A percentile compares a stretch with the other conserved stretches of the same genome.
phyloP scores from a whole-genome alignment of 2,888 invertebrate species.

The Leptinotarsa juncta region DNA sequence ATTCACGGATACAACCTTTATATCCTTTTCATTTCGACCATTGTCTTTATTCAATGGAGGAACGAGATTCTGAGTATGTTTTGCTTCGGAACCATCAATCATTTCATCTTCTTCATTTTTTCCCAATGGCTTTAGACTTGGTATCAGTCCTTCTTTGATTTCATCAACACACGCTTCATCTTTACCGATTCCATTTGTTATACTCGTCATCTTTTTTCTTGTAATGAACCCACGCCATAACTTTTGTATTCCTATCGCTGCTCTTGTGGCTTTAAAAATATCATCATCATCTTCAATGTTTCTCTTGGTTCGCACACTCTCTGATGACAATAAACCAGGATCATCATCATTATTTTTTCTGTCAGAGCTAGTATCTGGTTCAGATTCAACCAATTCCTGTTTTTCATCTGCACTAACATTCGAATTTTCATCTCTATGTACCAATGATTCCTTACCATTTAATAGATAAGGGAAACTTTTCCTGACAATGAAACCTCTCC shows the following conservation, averaged over 20 bases:
- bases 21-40: neutral
- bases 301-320: neutral
- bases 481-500: constrained; percentile 46
- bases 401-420: constrained; percentile 21
- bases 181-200: neutral
- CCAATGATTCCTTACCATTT: constrained; percentile 20
- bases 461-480: constrained; percentile 43
- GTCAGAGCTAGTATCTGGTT: neutral
- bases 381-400: constrained; percentile 21
- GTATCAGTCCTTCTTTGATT: neutral
- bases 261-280: constrained; percentile 23
- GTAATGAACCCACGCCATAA: constrained; percentile 44
- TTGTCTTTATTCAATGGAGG: neutral
- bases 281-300: constrained; percentile 9
- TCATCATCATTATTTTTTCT: neutral
- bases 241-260: constrained; percentile 44
- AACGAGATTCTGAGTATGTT: neutral
- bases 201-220: constrained; percentile 32
- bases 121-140: neutral
- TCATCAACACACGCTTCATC: neutral
- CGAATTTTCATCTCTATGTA: constrained; percentile 9
- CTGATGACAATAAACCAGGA: neutral
- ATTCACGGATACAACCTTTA: neutral
- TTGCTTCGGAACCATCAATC: neutral
- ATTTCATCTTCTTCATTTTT: neutral